These are phyloP conservation scores for Lysandra bellargus DNA, from an alignment of 2,888 invertebrate species.

Conservation along the genomic window DNA sequence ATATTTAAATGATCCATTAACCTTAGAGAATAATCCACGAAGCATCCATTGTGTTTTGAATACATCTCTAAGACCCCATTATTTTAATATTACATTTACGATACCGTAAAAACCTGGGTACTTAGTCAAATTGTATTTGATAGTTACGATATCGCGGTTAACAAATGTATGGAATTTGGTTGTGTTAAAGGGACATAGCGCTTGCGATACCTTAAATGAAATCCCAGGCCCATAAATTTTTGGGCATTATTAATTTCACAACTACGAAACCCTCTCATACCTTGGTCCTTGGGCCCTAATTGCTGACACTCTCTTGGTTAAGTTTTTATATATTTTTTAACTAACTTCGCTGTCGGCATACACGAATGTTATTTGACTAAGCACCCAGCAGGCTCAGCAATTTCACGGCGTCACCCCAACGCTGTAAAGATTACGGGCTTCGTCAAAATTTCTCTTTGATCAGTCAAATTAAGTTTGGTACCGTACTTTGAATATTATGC, in stretches of 20 bases:
- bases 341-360: background rate
- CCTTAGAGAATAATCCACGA: background rate
- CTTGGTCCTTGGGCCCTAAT: too few relatives aligned
- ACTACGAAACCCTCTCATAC: too few relatives aligned
- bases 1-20: background rate
- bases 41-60: background rate
- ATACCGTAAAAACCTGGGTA: background rate
- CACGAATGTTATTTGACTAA: background rate
- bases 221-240: background rate
- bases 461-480: constrained; percentile 19
- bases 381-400: background rate
- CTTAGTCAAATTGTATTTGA: background rate
- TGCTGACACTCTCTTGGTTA: too few relatives aligned
- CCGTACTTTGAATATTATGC: constrained; percentile 14
- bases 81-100: background rate
- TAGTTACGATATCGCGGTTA: too few relatives aligned
- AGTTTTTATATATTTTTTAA: too few relatives aligned
- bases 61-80: background rate
- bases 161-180: background rate
- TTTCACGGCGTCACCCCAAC: background rate
- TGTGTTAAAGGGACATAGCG: background rate
- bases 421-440: background rate
- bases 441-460: constrained; percentile 21
- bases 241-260: too few relatives aligned
- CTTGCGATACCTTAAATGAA: background rate